Percentiles rank a stretch among this genome's conserved stretches.
These are phyloP conservation scores for Tetramorium parvispinum DNA, from an alignment of 1,140 invertebrate species.

Conservation along the genomic window DNA sequence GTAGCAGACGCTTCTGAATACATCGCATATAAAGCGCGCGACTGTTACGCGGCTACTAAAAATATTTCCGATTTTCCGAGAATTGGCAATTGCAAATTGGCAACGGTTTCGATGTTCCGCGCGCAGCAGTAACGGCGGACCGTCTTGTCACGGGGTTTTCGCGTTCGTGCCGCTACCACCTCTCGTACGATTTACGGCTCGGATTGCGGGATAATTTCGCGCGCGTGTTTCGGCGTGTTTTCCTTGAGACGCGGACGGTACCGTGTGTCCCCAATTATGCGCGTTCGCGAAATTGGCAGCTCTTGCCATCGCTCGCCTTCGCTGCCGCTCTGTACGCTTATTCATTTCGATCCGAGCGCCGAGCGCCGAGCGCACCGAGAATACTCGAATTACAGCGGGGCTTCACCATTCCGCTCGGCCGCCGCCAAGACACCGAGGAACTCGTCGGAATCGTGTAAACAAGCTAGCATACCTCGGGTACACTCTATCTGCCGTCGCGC, in stretches of 20 bases:
- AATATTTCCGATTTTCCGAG: slow-evolving; percentile 27
- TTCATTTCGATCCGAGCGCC: slow-evolving; percentile 6
- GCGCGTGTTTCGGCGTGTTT: slow-evolving; percentile 4
- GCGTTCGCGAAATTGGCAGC: slow-evolving; percentile 47
- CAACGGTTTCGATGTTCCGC: slow-evolving; percentile 23
- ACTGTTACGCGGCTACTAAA: slow-evolving; percentile 17
- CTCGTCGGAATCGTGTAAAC: slow-evolving; percentile 50
- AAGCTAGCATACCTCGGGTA: slow-evolving; percentile 10
- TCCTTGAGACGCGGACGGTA: background rate
- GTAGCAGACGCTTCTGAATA: background rate
- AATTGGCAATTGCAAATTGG: slow-evolving; percentile 57
- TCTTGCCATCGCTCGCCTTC: background rate
- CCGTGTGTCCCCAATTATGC: background rate
- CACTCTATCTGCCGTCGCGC: slow-evolving; percentile 31
- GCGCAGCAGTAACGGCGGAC: background rate
- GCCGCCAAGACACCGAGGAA: slow-evolving; percentile 7
- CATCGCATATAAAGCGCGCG: slow-evolving; percentile 1
- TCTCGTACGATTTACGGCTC: slow-evolving; percentile 21
- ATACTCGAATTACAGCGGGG: slow-evolving; percentile 37
- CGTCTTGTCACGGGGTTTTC: slow-evolving; percentile 13
- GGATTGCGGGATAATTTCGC: slow-evolving; percentile 42
- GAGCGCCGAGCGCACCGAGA: background rate
- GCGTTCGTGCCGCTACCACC: background rate
- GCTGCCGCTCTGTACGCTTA: background rate
- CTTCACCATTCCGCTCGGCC: slow-evolving; percentile 23